These are phyloP conservation scores for Pseudocheirus occidentalis DNA, from an alignment of 2,797 vertebrate genomes.

Conservation along the genomic window DNA sequence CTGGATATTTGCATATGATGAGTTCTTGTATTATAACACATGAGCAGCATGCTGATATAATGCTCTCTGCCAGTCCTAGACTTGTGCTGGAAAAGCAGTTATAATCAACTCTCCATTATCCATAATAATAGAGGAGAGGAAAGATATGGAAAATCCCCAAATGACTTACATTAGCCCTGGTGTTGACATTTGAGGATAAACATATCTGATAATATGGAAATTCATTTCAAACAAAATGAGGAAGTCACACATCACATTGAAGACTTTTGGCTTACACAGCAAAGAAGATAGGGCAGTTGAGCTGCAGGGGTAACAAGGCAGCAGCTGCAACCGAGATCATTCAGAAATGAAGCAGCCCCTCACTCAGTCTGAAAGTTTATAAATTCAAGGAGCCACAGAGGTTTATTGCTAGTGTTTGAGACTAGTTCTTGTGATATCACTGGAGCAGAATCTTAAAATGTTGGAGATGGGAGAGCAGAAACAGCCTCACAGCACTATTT, in stretches of 20 bases:
- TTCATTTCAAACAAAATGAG: neutral
- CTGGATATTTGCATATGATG: neutral
- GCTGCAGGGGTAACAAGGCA: neutral
- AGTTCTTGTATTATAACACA: neutral
- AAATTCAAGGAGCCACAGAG: neutral
- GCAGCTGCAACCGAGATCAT: neutral
- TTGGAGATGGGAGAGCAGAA: neutral
- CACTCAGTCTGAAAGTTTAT: neutral
- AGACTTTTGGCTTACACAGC: neutral
- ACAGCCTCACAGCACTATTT: neutral
- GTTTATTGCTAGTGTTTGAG: neutral
- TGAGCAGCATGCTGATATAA: neutral
- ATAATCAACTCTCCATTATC: neutral
- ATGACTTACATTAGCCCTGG: neutral
- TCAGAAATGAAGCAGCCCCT: neutral
- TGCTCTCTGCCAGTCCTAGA: neutral
- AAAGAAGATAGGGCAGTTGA: neutral
- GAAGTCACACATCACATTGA: neutral
- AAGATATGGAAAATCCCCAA: neutral
- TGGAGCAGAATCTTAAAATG: neutral
- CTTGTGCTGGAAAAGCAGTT: neutral
- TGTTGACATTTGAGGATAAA: slow-evolving; percentile 30
- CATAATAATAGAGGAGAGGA: neutral
- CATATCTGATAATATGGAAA: slow-evolving; percentile 30
- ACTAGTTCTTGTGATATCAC: neutral